A percentile compares a stretch with the other conserved stretches of the same genome.
Conservation (phyloP, 2,888 invertebrate species). For the Aphodius sticticus region DNA sequence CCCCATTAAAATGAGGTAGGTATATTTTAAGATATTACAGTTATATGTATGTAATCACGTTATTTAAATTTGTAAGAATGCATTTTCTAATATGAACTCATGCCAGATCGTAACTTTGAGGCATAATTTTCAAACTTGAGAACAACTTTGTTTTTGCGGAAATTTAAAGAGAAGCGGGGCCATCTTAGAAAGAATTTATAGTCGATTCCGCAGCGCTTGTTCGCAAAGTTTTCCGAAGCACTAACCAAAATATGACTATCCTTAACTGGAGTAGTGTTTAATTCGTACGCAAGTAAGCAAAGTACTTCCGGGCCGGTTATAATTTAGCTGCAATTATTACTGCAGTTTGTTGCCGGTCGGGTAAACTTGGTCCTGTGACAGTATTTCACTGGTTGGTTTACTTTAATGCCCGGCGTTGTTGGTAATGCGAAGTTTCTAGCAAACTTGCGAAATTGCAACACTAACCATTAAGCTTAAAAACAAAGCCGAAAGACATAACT, state of each 20-base stretch:
- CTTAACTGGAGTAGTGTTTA: neutral
- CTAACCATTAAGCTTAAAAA: neutral
- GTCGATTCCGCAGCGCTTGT: neutral
- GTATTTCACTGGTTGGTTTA: neutral
- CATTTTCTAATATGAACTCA: too few species aligned
- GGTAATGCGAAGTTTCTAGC: neutral
- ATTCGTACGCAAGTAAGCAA: neutral
- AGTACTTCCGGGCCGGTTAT: neutral
- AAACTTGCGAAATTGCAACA: neutral
- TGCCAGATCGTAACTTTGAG: too few species aligned
- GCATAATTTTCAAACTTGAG: too few species aligned
- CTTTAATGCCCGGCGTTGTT: neutral
- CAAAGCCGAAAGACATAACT: neutral
- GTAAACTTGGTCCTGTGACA: neutral
- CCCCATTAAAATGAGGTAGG: too few species aligned
- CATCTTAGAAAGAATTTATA: neutral
- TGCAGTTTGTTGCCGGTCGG: neutral
- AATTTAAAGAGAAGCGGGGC: neutral
- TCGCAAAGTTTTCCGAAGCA: neutral
- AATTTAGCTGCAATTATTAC: neutral
- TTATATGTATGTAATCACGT: too few species aligned
- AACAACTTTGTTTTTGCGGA: too few species aligned
- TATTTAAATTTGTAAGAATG: too few species aligned
- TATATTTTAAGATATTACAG: too few species aligned
- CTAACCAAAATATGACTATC: neutral